Evolutionary conservation across 2,797 vertebrate genomes (phyloP), one percentile per base, ranked within the genome.

Genomic region (Phoeniculus purpureus): DNA sequence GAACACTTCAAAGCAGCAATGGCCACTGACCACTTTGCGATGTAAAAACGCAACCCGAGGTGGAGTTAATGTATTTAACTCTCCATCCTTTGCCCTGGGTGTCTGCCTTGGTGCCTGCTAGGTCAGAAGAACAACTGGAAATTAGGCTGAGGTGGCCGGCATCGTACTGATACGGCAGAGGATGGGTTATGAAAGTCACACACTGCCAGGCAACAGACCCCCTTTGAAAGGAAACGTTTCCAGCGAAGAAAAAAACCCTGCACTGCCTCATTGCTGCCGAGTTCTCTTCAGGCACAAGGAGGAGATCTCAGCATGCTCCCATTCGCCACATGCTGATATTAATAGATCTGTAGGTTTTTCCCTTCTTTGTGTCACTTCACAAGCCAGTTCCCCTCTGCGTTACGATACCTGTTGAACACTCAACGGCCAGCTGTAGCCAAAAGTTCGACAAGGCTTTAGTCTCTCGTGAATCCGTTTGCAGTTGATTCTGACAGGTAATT

Each of bases 391-490:
- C 15, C 6, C 13, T 58, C 48, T 29, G 40, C 27, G 19, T 0
- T 23, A 37, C 68, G 29, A 72, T 26, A 81, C 56, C 58, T 21
- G 19, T 2, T 80, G 31, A 54, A 85, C 90, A 93, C 16, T 43
- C 55, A 52, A 59, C 27, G 29, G 58, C 20, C 15, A 23, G 14
- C 40, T 32, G 7, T 20, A 78, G 37, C 52, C 37, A 51, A 29
- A 31, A 59, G 45, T 84, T 91, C 47, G 80, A 65, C 32, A 32
- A 73, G 21, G 51, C 71, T 81, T 68, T 27, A 73, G 51, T 40
- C 43, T 75, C 51, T 81, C 91, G 56, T 58, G 34, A 88, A 86
- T 90, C 81, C 85, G n/a, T 59, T 47, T 87, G 80, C 65, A 22
- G 37, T 79, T 62, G 61, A 54, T 88, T 86, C 68, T 56, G 75